Percentiles rank a stretch among this genome's conserved stretches.
Conservation (phyloP, 2,113 vertebrate species). For the Charadrius vociferus region DNA sequence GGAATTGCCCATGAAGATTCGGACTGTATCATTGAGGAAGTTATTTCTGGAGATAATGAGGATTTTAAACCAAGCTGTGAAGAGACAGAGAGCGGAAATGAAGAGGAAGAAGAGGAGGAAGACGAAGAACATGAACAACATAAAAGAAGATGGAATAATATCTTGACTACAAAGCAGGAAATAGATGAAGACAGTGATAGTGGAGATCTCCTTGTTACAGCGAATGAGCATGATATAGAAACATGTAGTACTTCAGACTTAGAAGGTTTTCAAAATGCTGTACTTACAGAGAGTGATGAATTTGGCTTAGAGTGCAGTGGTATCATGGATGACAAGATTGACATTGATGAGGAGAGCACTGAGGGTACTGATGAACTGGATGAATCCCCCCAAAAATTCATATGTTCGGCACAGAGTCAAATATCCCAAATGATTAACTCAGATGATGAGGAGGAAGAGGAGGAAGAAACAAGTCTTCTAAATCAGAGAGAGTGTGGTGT, state of each 20-base stretch:
- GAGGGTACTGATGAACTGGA: slow-evolving; percentile 71
- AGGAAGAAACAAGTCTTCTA: slow-evolving; percentile 42
- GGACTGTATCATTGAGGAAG: slow-evolving; percentile 78
- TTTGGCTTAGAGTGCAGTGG: slow-evolving; percentile 50
- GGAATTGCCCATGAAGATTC: slow-evolving; percentile 69
- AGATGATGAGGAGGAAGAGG: slow-evolving; percentile 76
- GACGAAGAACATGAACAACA: slow-evolving; percentile 8
- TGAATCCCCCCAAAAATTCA: slow-evolving; percentile 53
- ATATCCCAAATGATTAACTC: slow-evolving; percentile 49
- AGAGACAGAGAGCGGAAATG: slow-evolving; percentile 66
- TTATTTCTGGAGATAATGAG: slow-evolving; percentile 69
- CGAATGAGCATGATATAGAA: slow-evolving; percentile 57
- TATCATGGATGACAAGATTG: slow-evolving; percentile 13
- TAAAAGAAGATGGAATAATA: not conserved
- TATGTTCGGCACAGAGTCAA: not conserved
- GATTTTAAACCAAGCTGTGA: slow-evolving; percentile 60
- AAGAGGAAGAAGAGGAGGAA: slow-evolving; percentile 61
- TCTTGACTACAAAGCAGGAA: not conserved
- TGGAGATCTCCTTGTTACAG: slow-evolving; percentile 43
- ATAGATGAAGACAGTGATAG: slow-evolving; percentile 77
- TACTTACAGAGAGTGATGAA: slow-evolving; percentile 40
- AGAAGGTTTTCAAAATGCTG: slow-evolving; percentile 48
- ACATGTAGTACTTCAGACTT: slow-evolving; percentile 64
- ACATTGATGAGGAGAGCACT: slow-evolving; percentile 59
- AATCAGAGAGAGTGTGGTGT: slow-evolving; percentile 51